These are phyloP conservation scores for Myotis pilosus DNA, from an alignment of 2,797 vertebrate species.

Conservation along the genomic window DNA sequence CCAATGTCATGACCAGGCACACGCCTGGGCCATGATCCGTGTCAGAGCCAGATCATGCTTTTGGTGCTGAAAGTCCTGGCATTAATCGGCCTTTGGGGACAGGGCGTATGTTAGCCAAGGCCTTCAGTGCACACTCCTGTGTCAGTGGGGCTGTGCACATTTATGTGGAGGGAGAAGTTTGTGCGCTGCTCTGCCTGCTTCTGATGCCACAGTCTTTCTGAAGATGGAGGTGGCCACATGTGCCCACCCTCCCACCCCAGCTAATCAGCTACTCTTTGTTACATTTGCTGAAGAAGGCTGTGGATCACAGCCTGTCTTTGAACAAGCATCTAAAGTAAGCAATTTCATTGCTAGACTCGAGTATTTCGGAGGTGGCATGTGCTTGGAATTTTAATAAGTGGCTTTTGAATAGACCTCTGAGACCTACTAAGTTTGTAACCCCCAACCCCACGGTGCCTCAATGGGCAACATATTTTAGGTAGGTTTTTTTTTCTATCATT, in stretches of 20 bases:
- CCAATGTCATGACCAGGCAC: neutral
- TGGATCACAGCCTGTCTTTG: neutral
- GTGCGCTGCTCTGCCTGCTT: neutral
- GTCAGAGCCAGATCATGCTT: neutral
- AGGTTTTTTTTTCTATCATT: neutral
- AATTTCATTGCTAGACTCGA: neutral
- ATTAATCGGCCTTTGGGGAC: neutral
- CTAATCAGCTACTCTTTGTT: neutral
- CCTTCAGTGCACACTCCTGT: rapidly evolving
- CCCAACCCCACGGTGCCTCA: neutral
- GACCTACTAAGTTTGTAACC: neutral
- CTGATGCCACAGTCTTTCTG: neutral
- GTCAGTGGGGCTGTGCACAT: neutral
- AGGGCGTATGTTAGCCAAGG: neutral
- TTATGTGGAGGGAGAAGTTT: neutral
- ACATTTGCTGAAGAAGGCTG: neutral
- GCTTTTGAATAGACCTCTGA: neutral
- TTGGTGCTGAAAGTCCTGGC: neutral
- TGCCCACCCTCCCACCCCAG: neutral
- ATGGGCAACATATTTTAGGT: neutral
- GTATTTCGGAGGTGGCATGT: neutral
- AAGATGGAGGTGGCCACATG: neutral
- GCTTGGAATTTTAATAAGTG: neutral
- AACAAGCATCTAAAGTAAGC: neutral
- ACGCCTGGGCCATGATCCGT: neutral